Percentiles rank a stretch among this genome's conserved stretches.
These are phyloP conservation scores for Agonopterix arenella DNA, from an alignment of 2,888 invertebrate genomes.

Conservation along the genomic window DNA sequence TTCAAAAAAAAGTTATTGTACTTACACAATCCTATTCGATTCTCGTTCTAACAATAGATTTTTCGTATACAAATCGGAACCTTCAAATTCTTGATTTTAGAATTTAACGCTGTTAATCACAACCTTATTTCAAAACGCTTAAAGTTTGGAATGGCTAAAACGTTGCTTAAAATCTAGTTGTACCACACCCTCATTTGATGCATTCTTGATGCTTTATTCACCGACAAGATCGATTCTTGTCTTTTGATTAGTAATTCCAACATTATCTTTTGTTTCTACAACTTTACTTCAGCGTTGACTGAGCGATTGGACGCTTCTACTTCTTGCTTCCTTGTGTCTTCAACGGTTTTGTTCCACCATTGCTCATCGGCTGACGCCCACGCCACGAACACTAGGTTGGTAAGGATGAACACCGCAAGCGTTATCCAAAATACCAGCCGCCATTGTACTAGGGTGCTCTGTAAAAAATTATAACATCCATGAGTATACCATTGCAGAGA, in stretches of 20 bases:
- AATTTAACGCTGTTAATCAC: too few species aligned
- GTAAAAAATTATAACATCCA: constrained; percentile 20
- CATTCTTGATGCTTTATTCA: too few species aligned
- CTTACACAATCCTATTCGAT: not conserved
- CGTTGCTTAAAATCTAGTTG: too few species aligned
- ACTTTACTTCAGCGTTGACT: constrained; percentile 53
- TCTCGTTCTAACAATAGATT: too few species aligned
- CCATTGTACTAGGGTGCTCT: constrained; percentile 84
- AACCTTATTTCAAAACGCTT: too few species aligned
- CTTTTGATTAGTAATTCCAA: not conserved
- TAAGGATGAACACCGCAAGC: constrained; percentile 81
- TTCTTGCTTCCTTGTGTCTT: constrained; percentile 48
- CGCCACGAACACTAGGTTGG: constrained; percentile 83
- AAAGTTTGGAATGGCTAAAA: too few species aligned
- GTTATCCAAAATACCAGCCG: constrained; percentile 89
- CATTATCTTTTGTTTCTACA: constrained; percentile 27
- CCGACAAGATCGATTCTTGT: too few species aligned
- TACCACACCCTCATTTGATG: too few species aligned
- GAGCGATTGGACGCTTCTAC: constrained; percentile 38
- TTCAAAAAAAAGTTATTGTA: constrained; percentile 1
- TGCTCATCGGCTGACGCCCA: constrained; percentile 88
- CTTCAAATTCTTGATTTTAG: too few species aligned
- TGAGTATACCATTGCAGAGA: not conserved
- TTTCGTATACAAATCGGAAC: too few species aligned
- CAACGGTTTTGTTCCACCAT: constrained; percentile 80